Evolutionary conservation across 2,113 vertebrate species (phyloP).

Genomic region (Argyrosomus japonicus): DNA sequence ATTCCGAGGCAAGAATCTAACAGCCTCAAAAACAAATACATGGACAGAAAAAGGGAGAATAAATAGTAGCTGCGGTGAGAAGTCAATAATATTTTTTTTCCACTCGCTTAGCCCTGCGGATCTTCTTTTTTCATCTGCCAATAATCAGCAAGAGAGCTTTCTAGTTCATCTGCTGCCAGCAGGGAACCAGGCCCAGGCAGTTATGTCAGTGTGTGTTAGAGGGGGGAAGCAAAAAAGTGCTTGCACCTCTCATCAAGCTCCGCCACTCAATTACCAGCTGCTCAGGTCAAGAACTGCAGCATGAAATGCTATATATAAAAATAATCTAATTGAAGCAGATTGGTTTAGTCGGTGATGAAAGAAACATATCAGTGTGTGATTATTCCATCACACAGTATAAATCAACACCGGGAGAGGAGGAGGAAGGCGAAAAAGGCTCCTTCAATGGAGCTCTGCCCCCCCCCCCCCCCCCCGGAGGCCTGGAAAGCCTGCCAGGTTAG

Average conservation of each 20-base stretch:
- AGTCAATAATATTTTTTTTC: conserved; percentile 79
- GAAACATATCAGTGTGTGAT: conserved; percentile 25
- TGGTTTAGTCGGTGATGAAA: conserved; percentile 49
- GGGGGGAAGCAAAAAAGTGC: conserved; percentile 35
- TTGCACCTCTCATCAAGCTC: conserved; percentile 67
- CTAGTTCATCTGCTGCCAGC: conserved; percentile 79
- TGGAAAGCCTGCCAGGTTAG: conserved; percentile 67
- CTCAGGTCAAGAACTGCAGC: conserved; percentile 36
- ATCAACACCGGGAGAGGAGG: conserved; percentile 12
- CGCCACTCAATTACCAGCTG: conserved; percentile 65
- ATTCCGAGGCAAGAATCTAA: conserved; percentile 77
- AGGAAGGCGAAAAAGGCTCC: conserved; percentile 28
- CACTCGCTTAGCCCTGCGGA: conserved; percentile 68
- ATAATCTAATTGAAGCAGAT: conserved; percentile 19
- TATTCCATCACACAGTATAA: conserved; percentile 39
- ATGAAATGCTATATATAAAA: conserved; percentile 6
- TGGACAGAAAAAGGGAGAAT: conserved; percentile 69
- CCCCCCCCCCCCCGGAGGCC: no score
- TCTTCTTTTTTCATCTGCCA: conserved; percentile 83
- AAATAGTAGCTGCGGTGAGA: conserved; percentile 82
- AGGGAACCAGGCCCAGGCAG: conserved; percentile 68
- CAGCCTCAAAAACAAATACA: conserved; percentile 81
- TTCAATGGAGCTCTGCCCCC: conserved; percentile 59
- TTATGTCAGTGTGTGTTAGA: conserved; percentile 69
- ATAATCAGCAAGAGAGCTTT: conserved; percentile 76